A percentile compares a stretch with the other conserved stretches of the same genome.
Evolutionary conservation across 1,140 invertebrate species (phyloP).

Genomic region (Tachypleus tridentatus): DNA sequence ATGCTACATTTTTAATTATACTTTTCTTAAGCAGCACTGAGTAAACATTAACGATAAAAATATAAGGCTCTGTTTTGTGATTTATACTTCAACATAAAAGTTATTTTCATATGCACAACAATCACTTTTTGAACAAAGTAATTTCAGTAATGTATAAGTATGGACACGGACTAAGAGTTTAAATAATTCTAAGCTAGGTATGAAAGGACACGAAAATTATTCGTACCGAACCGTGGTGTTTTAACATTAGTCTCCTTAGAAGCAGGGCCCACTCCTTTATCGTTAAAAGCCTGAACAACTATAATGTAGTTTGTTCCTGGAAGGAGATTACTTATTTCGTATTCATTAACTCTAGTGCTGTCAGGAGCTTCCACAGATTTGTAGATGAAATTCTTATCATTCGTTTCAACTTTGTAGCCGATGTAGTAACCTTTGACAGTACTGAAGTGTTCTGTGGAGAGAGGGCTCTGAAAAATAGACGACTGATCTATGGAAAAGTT

Average conservation of each 20-base stretch:
- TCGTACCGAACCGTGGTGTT: slow-evolving; percentile 61
- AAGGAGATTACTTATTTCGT: slow-evolving; percentile 24
- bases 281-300: slow-evolving; percentile 32
- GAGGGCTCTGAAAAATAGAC: too few species aligned
- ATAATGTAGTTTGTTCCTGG: slow-evolving; percentile 30
- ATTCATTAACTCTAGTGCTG: slow-evolving; percentile 7
- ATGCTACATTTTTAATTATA: too few species aligned
- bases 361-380: slow-evolving; percentile 22
- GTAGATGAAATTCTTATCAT: slow-evolving; percentile 24
- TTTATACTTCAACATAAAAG: too few species aligned
- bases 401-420: slow-evolving; percentile 33
- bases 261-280: slow-evolving; percentile 48
- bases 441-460: slow-evolving; percentile 25
- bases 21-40: too few species aligned
- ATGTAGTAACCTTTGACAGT: slow-evolving; percentile 34
- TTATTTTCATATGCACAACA: too few species aligned
- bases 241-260: slow-evolving; percentile 57
- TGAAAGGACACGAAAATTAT: too few species aligned
- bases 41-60: too few species aligned
- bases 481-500: too few species aligned
- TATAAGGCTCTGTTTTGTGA: too few species aligned
- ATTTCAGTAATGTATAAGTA: background rate
- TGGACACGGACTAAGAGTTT: background rate
- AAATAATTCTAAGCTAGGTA: slow-evolving; percentile 20
- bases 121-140: too few species aligned